Evolutionary conservation across 2,113 vertebrate genomes (phyloP).

Genomic region (Antennarius striatus): DNA sequence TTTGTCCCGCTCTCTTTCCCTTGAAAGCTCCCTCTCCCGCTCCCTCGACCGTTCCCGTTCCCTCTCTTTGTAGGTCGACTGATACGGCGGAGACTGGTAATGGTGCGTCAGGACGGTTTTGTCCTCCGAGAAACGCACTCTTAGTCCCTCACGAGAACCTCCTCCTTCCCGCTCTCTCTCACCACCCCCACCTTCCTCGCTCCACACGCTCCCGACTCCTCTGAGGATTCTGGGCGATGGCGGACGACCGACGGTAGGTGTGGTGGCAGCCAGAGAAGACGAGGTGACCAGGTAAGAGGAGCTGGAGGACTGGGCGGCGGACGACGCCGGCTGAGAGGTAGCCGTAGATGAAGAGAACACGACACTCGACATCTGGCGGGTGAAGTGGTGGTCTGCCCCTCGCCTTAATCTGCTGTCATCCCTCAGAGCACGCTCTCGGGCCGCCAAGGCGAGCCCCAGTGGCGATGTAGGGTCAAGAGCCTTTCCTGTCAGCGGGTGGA

Average conservation of each 20-base stretch:
- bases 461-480: slow-evolving; percentile 89
- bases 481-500: slow-evolving; percentile 92
- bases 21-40: slow-evolving; percentile 60
- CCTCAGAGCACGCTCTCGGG: slow-evolving; percentile 88
- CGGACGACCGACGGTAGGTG: slow-evolving; percentile 71
- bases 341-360: slow-evolving; percentile 73
- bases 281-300: slow-evolving; percentile 83
- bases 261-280: slow-evolving; percentile 82
- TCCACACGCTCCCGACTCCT: slow-evolving; percentile 70
- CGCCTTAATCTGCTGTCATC: slow-evolving; percentile 81
- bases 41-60: slow-evolving; percentile 71
- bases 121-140: slow-evolving; percentile 86
- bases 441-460: slow-evolving; percentile 88
- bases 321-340: slow-evolving; percentile 73
- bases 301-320: slow-evolving; percentile 71
- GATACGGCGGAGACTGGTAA: slow-evolving; percentile 78
- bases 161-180: slow-evolving; percentile 77
- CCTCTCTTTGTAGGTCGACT: slow-evolving; percentile 64
- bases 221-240: slow-evolving; percentile 77
- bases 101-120: slow-evolving; percentile 81
- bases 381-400: slow-evolving; percentile 78
- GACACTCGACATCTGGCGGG: slow-evolving; percentile 72
- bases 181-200: slow-evolving; percentile 56
- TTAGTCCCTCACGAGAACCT: slow-evolving; percentile 77
- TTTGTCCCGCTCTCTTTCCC: slow-evolving; percentile 71